Percentiles rank a stretch among this genome's conserved stretches.
phyloP scores from a whole-genome alignment of 2,797 vertebrate genomes.

The Macroramphosus scolopax region DNA sequence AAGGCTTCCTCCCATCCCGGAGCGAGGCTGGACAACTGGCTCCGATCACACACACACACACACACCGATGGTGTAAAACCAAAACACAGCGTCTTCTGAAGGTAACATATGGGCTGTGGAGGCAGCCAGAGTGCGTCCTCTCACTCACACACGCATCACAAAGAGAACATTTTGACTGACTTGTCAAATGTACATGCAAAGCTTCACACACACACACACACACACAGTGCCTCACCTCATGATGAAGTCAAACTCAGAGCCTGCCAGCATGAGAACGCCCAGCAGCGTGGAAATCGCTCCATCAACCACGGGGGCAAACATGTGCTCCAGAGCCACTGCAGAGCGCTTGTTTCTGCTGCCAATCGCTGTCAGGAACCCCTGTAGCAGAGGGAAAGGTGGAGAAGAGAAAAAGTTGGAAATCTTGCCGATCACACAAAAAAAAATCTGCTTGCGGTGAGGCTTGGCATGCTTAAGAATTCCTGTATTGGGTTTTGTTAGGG shows the following conservation, averaged over 20 bases:
- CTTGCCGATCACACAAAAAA: slow-evolving; percentile 61
- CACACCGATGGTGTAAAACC: slow-evolving; percentile 27
- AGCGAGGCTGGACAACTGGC: slow-evolving; percentile 63
- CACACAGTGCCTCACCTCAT: slow-evolving; percentile 83
- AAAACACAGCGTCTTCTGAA: slow-evolving; percentile 41
- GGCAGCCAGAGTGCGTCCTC: not conserved
- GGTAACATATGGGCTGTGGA: slow-evolving; percentile 39
- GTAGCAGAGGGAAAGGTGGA: slow-evolving; percentile 21
- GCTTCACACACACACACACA: slow-evolving; percentile 5
- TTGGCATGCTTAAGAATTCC: slow-evolving; percentile 49
- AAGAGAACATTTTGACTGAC: not conserved
- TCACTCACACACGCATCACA: slow-evolving; percentile 2
- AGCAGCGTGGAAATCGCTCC: slow-evolving; percentile 93
- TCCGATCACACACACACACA: slow-evolving; percentile 33
- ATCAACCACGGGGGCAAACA: slow-evolving; percentile 95
- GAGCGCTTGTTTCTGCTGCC: slow-evolving; percentile 90
- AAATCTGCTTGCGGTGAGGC: slow-evolving; percentile 46
- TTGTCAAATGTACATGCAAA: slow-evolving; percentile 1
- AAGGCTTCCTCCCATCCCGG: slow-evolving; percentile 35
- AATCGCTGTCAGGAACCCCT: slow-evolving; percentile 94
- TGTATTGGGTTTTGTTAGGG: slow-evolving; percentile 48
- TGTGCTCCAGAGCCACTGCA: slow-evolving; percentile 87
- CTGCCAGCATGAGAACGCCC: slow-evolving; percentile 94
- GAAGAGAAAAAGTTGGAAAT: slow-evolving; percentile 61
- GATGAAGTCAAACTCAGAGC: slow-evolving; percentile 98